phyloP scores from a whole-genome alignment of 23 tunicate genomes.

The Clavelina lepadiformis region DNA sequence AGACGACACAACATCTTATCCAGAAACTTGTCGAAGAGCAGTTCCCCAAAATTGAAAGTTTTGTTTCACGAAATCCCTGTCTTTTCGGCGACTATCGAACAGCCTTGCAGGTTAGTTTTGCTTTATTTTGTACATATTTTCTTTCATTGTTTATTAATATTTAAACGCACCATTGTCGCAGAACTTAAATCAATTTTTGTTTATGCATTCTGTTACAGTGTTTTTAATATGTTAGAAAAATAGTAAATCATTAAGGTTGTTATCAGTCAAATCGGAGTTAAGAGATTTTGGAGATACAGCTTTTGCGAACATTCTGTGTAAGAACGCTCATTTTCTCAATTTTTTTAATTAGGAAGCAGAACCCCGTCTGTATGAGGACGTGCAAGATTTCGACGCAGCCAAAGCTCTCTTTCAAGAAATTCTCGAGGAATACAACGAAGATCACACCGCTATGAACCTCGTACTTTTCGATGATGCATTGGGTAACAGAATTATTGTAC shows the following conservation, averaged over 20 bases:
- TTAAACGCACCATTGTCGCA: constrained; percentile 2
- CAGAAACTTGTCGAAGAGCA: constrained; percentile 53
- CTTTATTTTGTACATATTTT: not conserved
- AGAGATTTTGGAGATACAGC: too few species aligned
- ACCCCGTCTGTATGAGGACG: constrained; percentile 94
- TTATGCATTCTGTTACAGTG: not conserved
- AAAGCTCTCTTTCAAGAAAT: constrained; percentile 94
- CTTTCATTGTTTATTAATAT: not conserved
- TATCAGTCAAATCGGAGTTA: too few species aligned
- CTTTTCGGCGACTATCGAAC: constrained; percentile 92
- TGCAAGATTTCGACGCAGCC: constrained; percentile 97
- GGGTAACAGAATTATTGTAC: too few species aligned
- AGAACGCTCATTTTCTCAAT: not conserved
- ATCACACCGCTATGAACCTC: constrained; percentile 96
- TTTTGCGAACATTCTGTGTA: too few species aligned
- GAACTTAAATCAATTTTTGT: not conserved
- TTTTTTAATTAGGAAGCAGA: constrained; percentile 57
- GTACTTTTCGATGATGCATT: constrained; percentile 97
- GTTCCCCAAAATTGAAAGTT: constrained; percentile 47
- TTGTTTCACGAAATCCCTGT: constrained; percentile 76
- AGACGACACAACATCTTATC: constrained; percentile 40
- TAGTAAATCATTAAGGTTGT: too few species aligned
- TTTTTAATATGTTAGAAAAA: too few species aligned
- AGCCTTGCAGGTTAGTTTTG: constrained; percentile 55
- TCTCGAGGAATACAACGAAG: constrained; percentile 93